Conservation (phyloP, 2,888 invertebrate genomes). For the Ectropis crepuscularia region DNA sequence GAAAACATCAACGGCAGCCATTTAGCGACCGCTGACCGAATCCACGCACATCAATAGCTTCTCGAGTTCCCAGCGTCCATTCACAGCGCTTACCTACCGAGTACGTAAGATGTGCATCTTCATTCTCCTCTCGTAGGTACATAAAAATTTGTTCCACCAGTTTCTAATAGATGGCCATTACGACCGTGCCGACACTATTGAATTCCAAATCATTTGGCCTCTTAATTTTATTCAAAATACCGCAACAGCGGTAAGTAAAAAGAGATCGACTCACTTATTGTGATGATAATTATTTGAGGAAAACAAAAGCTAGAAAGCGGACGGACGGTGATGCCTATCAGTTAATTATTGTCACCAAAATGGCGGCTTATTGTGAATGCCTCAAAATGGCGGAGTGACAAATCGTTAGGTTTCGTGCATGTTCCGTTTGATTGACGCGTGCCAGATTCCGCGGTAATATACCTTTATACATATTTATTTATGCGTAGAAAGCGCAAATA, state of each 20-base stretch:
- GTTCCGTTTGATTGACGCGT: slow-evolving; percentile 83
- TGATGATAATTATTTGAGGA: slow-evolving; percentile 83
- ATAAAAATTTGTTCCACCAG: slow-evolving; percentile 63
- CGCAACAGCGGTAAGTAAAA: slow-evolving; percentile 81
- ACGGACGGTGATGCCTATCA: slow-evolving; percentile 76
- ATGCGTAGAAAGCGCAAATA: slow-evolving; percentile 83
- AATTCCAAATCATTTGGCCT: slow-evolving; percentile 70
- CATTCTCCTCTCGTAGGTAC: slow-evolving; percentile 46
- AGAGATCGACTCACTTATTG: slow-evolving; percentile 80
- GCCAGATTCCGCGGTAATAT: slow-evolving; percentile 77
- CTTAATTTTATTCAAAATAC: slow-evolving; percentile 82
- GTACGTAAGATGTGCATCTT: slow-evolving; percentile 40
- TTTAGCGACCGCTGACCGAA: slow-evolving; percentile 47
- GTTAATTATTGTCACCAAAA: slow-evolving; percentile 84
- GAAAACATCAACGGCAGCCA: slow-evolving; percentile 67
- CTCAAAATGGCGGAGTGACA: slow-evolving; percentile 80
- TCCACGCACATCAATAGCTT: slow-evolving; percentile 47
- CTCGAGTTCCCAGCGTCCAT: slow-evolving; percentile 37
- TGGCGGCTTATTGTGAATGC: slow-evolving; percentile 78
- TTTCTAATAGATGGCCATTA: slow-evolving; percentile 69
- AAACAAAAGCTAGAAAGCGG: slow-evolving; percentile 84
- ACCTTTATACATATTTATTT: slow-evolving; percentile 80
- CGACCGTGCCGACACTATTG: slow-evolving; percentile 62
- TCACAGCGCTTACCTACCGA: slow-evolving; percentile 23
- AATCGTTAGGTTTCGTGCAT: slow-evolving; percentile 76